Evolutionary conservation across 1,140 invertebrate species (phyloP).

Genomic region (Bombus ignitus): DNA sequence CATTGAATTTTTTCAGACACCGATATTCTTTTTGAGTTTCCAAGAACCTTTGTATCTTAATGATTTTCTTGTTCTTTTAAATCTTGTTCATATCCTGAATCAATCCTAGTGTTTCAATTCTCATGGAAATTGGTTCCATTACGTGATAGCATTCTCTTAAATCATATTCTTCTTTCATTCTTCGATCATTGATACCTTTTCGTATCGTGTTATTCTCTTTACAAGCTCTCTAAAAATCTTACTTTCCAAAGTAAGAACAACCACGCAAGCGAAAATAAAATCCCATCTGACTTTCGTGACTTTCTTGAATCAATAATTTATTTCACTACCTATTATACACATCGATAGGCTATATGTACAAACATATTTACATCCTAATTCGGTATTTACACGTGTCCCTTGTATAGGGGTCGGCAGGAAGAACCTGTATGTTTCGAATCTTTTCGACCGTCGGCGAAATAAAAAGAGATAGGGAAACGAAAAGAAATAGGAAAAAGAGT

Average conservation of each 20-base stretch:
- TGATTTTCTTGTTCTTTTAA: too few relatives aligned
- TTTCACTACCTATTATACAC: conserved; percentile 74
- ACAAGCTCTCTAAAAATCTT: not conserved
- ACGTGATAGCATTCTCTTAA: not conserved
- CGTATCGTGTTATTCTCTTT: not conserved
- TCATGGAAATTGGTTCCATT: not conserved
- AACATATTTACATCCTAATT: conserved; percentile 75
- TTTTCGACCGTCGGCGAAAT: not conserved
- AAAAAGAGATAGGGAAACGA: not conserved
- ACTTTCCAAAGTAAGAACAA: not conserved
- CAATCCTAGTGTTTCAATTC: not conserved
- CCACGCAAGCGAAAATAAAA: not conserved
- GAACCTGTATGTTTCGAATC: not conserved
- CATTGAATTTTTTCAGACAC: too few relatives aligned
- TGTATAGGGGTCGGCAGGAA: conserved; percentile 12
- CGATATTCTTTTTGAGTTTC: too few relatives aligned
- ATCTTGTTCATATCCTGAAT: not conserved
- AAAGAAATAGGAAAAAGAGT: not conserved
- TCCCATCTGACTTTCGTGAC: not conserved
- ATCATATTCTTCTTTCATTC: not conserved
- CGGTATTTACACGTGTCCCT: conserved; percentile 69
- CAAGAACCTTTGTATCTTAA: too few relatives aligned
- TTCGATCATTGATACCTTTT: not conserved
- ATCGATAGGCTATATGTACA: conserved; percentile 78
- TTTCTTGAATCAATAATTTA: conserved; percentile 75